phyloP scores from a whole-genome alignment of 2,797 vertebrate genomes.

The Triplophysa yarkandensis region DNA sequence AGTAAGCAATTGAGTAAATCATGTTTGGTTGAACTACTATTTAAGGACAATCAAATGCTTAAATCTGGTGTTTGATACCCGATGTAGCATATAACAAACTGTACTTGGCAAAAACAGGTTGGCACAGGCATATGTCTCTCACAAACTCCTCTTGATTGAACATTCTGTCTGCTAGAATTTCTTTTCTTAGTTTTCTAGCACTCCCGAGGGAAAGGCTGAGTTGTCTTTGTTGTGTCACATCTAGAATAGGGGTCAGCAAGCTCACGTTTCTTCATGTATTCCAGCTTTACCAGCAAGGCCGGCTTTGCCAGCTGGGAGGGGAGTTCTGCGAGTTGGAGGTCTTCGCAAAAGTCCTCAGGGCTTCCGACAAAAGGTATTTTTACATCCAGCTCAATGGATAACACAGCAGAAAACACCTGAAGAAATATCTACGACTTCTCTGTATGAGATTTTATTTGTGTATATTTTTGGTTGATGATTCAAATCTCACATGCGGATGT shows the following conservation, averaged over 20 bases:
- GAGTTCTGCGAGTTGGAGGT: constrained; percentile 99
- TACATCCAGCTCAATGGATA: constrained; percentile 12
- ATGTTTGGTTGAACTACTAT: not conserved
- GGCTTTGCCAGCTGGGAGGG: constrained; percentile 96
- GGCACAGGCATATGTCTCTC: constrained; percentile 14
- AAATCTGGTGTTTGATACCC: not conserved
- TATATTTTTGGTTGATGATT: constrained; percentile 19
- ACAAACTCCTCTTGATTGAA: constrained; percentile 39
- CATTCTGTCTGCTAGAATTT: constrained; percentile 28
- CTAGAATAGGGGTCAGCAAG: constrained; percentile 38
- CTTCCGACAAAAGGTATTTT: constrained; percentile 96
- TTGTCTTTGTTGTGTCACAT: constrained; percentile 46
- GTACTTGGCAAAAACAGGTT: not conserved
- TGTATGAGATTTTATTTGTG: not conserved
- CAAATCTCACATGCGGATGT: constrained; percentile 18
- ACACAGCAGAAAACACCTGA: not conserved
- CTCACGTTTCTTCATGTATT: constrained; percentile 57
- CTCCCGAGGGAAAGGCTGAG: constrained; percentile 42
- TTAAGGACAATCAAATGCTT: not conserved
- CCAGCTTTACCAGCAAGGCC: constrained; percentile 98
- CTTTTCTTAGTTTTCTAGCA: constrained; percentile 38
- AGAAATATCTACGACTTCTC: not conserved
- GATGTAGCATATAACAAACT: constrained; percentile 9
- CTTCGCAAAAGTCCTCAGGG: constrained; percentile 97
- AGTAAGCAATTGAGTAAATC: too few species aligned